phyloP scores from a whole-genome alignment of 2,797 vertebrate genomes.

The Bryconaethiops microstoma region DNA sequence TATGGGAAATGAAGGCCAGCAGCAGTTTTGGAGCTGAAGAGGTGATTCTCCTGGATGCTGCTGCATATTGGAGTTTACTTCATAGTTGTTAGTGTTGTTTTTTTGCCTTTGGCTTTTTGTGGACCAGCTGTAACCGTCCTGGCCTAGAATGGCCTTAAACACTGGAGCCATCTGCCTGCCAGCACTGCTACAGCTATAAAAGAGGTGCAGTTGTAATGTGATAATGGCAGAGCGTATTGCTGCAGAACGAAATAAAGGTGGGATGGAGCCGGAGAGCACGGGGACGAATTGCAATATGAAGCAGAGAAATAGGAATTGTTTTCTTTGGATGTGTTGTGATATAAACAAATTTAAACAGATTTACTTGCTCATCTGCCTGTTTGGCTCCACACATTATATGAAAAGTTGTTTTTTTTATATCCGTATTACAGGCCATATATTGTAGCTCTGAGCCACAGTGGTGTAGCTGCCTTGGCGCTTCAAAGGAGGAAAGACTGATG shows the following conservation, averaged over 20 bases:
- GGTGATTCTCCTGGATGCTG: background rate
- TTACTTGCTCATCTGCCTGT: background rate
- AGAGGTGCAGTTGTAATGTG: background rate
- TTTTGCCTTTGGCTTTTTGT: background rate
- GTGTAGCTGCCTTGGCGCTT: conserved; percentile 12
- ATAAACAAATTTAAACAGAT: background rate
- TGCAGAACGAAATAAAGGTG: background rate
- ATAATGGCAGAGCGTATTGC: background rate
- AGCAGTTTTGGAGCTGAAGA: background rate
- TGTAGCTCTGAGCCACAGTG: background rate
- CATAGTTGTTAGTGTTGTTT: background rate
- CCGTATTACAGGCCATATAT: background rate
- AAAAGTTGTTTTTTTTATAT: background rate
- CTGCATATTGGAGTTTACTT: background rate
- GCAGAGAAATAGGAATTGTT: background rate
- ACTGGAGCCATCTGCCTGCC: background rate
- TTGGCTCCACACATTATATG: background rate
- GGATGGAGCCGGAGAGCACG: background rate
- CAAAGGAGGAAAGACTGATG: conserved; percentile 13
- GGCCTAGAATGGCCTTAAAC: conserved; percentile 4
- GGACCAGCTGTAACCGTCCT: background rate
- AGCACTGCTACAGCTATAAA: conserved; percentile 1
- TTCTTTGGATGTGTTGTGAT: background rate
- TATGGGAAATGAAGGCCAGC: background rate
- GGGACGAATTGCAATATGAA: background rate